phyloP scores from a whole-genome alignment of 2,888 invertebrate genomes.

The Leptothorax acervorum region DNA sequence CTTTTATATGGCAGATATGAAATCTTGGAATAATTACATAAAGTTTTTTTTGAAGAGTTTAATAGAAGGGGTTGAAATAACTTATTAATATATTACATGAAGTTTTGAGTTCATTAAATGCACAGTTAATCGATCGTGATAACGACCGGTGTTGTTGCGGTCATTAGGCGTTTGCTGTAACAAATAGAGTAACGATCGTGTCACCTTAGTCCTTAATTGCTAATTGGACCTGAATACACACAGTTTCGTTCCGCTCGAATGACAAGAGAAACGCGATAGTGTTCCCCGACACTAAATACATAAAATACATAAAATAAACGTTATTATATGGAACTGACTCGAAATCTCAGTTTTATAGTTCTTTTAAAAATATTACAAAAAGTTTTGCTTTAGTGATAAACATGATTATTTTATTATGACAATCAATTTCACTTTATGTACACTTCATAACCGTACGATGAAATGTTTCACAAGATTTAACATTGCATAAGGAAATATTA shows the following conservation, averaged over 20 bases:
- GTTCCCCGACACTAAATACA: neutral
- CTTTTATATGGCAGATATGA: neutral
- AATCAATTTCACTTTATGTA: neutral
- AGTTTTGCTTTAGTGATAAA: neutral
- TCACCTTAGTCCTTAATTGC: conserved; percentile 79
- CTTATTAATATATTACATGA: neutral
- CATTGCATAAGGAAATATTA: neutral
- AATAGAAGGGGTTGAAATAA: neutral
- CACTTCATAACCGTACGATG: neutral
- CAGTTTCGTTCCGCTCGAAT: conserved; percentile 40
- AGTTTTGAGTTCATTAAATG: conserved; percentile 6
- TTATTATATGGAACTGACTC: neutral
- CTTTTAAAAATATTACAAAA: neutral
- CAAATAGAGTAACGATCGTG: conserved; percentile 79
- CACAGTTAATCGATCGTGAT: conserved; percentile 7
- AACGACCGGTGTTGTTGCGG: neutral
- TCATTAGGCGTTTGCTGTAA: conserved; percentile 6
- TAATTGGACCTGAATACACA: conserved; percentile 77
- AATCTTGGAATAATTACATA: neutral
- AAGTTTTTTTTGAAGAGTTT: neutral
- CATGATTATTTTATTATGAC: neutral
- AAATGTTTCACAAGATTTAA: neutral
- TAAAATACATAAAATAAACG: neutral
- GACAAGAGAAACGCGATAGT: conserved; percentile 7
- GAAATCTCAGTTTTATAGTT: neutral